These are phyloP conservation scores for Sorex fumeus DNA, from an alignment of 2,113 vertebrate genomes.

Conservation along the genomic window DNA sequence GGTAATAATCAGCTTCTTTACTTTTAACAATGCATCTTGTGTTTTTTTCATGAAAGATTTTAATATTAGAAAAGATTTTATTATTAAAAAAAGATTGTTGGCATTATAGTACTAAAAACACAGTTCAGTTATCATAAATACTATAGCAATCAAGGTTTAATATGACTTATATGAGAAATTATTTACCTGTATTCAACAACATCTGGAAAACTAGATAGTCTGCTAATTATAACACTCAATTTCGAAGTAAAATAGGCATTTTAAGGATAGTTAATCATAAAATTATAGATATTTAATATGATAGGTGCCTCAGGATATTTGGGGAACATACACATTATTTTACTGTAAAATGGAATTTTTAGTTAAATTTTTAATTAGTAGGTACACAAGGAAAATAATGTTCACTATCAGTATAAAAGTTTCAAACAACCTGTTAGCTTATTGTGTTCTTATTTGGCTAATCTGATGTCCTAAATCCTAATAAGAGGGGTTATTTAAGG, in stretches of 20 bases:
- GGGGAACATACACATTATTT: background rate
- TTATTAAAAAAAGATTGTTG: no score
- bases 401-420: slow-evolving; percentile 60
- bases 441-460: background rate
- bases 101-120: background rate
- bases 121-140: slow-evolving; percentile 18
- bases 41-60: background rate
- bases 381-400: slow-evolving; percentile 29
- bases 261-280: slow-evolving; percentile 40
- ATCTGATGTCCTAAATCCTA: background rate
- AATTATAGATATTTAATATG: slow-evolving; percentile 28
- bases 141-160: background rate
- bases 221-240: background rate
- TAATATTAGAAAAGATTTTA: no score
- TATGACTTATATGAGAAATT: slow-evolving; percentile 6
- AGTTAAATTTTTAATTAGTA: slow-evolving; percentile 64
- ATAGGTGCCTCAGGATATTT: slow-evolving; percentile 9
- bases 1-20: background rate
- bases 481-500: background rate
- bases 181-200: slow-evolving; percentile 20
- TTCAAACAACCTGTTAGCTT: slow-evolving; percentile 28
- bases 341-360: slow-evolving; percentile 38
- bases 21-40: background rate
- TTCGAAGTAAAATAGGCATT: slow-evolving; percentile 9
- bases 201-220: slow-evolving; percentile 52